Conservation (phyloP, 2,888 invertebrate species). For the Hypolimnas misippus region DNA sequence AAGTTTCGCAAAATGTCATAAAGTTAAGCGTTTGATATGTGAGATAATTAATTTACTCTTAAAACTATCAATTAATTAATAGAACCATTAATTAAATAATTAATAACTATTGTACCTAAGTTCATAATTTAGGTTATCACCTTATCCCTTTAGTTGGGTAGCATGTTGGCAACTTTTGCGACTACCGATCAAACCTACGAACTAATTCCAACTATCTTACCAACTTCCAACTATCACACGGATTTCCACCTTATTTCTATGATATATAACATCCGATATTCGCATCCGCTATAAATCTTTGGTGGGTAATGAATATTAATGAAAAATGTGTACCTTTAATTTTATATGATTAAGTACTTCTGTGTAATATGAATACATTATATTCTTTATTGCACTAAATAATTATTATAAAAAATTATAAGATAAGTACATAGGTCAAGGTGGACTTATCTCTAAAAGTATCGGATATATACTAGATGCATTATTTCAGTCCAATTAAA, state of each 20-base stretch:
- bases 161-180: conserved; percentile 51
- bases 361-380: too few relatives aligned
- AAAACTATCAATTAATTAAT: neutral
- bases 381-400: too few relatives aligned
- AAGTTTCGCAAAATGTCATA: too few relatives aligned
- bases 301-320: conserved; percentile 36
- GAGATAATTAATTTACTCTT: neutral
- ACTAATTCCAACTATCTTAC: conserved; percentile 50
- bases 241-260: conserved; percentile 37
- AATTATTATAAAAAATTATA: too few relatives aligned
- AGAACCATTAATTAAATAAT: neutral
- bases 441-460: too few relatives aligned
- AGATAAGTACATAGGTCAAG: too few relatives aligned
- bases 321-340: conserved; percentile 5
- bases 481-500: too few relatives aligned
- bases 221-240: conserved; percentile 39
- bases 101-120: conserved; percentile 28
- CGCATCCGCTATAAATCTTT: conserved; percentile 26
- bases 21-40: too few relatives aligned
- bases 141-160: conserved; percentile 47
- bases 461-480: too few relatives aligned
- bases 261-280: conserved; percentile 35
- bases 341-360: too few relatives aligned
- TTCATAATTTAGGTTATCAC: conserved; percentile 36
- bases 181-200: conserved; percentile 55